phyloP scores from a whole-genome alignment of 2,888 invertebrate species.

The Andrena bucephala region DNA sequence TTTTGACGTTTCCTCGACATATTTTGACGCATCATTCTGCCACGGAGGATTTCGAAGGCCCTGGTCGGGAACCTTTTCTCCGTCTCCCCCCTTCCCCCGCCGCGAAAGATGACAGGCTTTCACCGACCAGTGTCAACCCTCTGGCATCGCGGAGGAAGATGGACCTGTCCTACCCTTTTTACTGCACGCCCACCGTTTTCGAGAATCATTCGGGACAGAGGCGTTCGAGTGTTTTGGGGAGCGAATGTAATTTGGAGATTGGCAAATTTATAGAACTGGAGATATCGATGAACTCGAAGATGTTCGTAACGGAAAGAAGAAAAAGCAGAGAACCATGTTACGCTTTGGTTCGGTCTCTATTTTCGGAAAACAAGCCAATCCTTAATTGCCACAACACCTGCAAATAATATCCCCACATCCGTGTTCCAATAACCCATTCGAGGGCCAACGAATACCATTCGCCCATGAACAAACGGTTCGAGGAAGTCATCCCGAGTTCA shows the following conservation, averaged over 20 bases:
- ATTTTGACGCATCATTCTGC: slow-evolving; percentile 76
- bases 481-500: not conserved
- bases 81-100: slow-evolving; percentile 4
- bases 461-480: slow-evolving; percentile 2
- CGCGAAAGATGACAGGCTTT: slow-evolving; percentile 56
- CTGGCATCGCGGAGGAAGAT: not conserved
- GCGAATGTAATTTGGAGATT: too few relatives aligned
- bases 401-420: not conserved
- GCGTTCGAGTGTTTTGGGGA: too few relatives aligned
- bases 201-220: not conserved
- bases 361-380: too few relatives aligned
- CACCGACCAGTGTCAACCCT: slow-evolving; percentile 38
- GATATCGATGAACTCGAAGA: too few relatives aligned
- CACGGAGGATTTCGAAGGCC: slow-evolving; percentile 52
- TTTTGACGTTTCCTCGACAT: slow-evolving; percentile 78
- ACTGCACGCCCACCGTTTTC: not conserved
- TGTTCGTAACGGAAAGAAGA: too few relatives aligned
- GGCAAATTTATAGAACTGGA: too few relatives aligned
- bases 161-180: slow-evolving; percentile 1
- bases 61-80: slow-evolving; percentile 31
- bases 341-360: too few relatives aligned
- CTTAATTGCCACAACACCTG: too few relatives aligned
- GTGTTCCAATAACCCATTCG: not conserved
- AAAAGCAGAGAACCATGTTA: too few relatives aligned
- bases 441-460: not conserved